Evolutionary conservation across 2,797 vertebrate genomes (phyloP).

Genomic region (Gephyroberyx darwinii): DNA sequence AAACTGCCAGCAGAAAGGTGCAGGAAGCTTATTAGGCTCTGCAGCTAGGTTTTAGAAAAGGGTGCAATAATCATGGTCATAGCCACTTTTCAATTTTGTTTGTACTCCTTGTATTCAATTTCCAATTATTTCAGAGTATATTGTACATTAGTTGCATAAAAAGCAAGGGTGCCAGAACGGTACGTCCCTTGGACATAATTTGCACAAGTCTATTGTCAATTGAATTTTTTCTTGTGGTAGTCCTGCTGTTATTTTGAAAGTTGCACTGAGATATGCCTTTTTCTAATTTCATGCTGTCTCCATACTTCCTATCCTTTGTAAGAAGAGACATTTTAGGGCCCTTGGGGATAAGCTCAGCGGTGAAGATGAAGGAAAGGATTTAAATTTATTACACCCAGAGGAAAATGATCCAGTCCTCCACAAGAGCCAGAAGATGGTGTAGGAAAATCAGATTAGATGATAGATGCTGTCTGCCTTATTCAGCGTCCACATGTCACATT

Average conservation of each 20-base stretch:
- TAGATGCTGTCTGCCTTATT: background rate
- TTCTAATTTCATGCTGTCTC: background rate
- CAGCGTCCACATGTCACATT: conserved; percentile 14
- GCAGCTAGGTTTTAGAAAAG: no score
- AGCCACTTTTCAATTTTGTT: no score
- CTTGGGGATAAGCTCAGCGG: background rate
- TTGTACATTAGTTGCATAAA: no score
- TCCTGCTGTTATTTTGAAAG: background rate
- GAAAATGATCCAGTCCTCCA: conserved; percentile 1
- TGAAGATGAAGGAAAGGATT: conserved; percentile 12
- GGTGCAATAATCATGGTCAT: no score
- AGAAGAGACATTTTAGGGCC: conserved; percentile 12
- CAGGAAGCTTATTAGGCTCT: no score
- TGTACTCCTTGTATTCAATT: no score
- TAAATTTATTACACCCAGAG: conserved; percentile 9
- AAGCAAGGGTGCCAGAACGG: no score
- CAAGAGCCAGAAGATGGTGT: background rate
- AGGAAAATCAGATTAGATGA: background rate
- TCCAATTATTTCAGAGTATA: no score
- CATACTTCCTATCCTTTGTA: conserved; percentile 11
- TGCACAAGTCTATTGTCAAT: background rate
- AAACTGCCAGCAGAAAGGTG: no score
- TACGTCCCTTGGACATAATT: background rate
- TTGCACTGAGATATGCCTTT: background rate
- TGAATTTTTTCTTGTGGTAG: background rate